These are phyloP conservation scores for Brachypteracias leptosomus DNA, from an alignment of 2,113 vertebrate genomes.

Conservation along the genomic window DNA sequence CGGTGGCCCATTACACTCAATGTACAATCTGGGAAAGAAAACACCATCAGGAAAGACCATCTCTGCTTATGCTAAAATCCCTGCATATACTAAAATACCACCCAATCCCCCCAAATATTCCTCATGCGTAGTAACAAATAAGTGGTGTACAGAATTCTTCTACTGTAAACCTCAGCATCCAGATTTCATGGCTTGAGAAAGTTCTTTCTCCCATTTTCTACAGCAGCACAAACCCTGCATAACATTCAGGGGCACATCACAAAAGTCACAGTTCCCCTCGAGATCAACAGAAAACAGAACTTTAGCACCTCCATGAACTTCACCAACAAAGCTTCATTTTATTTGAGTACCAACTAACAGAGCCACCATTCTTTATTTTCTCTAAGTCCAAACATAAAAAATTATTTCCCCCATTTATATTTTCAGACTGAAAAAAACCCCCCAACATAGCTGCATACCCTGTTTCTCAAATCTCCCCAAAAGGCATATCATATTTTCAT, in stretches of 20 bases:
- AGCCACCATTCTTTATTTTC: not conserved
- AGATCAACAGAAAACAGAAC: not conserved
- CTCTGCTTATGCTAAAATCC: not conserved
- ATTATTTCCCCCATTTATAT: not conserved
- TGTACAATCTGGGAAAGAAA: not conserved
- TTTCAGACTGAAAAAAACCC: not conserved
- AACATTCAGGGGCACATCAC: not conserved
- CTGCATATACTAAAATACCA: not conserved
- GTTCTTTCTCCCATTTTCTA: not conserved
- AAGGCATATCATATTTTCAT: not conserved
- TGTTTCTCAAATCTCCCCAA: not conserved
- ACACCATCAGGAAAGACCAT: not conserved
- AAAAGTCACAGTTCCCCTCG: not conserved
- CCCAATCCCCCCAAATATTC: not conserved
- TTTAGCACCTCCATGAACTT: not conserved
- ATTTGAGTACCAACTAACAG: not conserved
- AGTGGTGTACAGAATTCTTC: not conserved
- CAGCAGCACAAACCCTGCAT: fast-evolving
- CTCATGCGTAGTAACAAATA: not conserved
- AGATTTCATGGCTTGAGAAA: not conserved
- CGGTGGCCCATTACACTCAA: fast-evolving
- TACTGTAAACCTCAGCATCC: not conserved
- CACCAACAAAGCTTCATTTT: not conserved
- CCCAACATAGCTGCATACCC: not conserved
- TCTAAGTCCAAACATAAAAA: not conserved